phyloP scores from a whole-genome alignment of 2,888 invertebrate genomes.

The Euplagia quadripunctaria region DNA sequence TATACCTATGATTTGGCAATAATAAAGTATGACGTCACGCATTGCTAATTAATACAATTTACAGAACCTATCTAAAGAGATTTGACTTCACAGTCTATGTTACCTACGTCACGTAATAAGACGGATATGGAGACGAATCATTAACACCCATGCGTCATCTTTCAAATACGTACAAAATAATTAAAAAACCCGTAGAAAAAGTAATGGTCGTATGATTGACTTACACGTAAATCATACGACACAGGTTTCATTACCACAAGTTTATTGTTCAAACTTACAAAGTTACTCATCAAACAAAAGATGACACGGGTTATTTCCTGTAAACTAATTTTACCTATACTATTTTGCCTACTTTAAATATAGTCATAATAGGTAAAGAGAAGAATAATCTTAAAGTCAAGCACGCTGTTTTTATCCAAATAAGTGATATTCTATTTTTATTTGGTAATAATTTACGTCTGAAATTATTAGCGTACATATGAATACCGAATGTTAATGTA shows the following conservation, averaged over 20 bases:
- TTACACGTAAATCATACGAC: neutral
- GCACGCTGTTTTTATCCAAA: neutral
- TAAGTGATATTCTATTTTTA: neutral
- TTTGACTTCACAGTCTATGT: too few species aligned
- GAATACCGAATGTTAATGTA: neutral
- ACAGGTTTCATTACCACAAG: constrained; percentile 29
- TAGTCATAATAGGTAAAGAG: neutral
- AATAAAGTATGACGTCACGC: too few species aligned
- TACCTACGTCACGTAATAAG: neutral
- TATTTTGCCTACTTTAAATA: neutral
- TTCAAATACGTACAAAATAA: neutral
- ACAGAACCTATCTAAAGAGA: too few species aligned
- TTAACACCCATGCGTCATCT: constrained; percentile 1
- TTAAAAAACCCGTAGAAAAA: neutral
- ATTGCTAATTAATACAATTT: too few species aligned
- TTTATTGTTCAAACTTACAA: constrained; percentile 32
- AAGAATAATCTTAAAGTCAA: neutral
- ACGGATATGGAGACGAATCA: constrained; percentile 8
- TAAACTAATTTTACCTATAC: neutral
- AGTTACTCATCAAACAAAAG: constrained; percentile 23
- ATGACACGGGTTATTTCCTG: neutral
- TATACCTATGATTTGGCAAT: too few species aligned
- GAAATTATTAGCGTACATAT: neutral
- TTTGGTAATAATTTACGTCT: neutral
- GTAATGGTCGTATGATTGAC: neutral